These are phyloP conservation scores for Tenebrosternarchus preto DNA, from an alignment of 2,113 vertebrate genomes.

Conservation along the genomic window DNA sequence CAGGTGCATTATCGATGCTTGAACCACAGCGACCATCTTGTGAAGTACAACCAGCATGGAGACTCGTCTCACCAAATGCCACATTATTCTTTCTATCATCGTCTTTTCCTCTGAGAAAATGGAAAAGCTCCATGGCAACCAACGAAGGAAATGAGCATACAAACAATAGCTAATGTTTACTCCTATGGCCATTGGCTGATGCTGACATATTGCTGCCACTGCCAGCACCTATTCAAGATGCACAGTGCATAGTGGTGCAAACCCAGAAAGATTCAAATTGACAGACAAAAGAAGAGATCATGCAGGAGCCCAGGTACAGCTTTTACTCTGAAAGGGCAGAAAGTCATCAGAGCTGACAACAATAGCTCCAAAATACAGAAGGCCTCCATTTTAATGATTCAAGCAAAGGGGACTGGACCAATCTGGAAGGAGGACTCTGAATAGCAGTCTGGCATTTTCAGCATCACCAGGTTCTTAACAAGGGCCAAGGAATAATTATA, in stretches of 20 bases:
- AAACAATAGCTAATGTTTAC: neutral
- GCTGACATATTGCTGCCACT: neutral
- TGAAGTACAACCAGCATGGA: no score
- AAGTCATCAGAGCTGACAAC: no score
- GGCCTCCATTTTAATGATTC: no score
- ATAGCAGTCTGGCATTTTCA: neutral
- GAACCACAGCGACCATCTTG: no score
- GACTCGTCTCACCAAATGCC: neutral
- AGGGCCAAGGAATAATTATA: neutral
- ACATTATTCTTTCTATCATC: neutral
- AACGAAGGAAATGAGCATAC: neutral
- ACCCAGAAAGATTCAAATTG: no score
- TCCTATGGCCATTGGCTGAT: neutral
- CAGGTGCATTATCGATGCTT: no score
- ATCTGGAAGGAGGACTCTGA: neutral
- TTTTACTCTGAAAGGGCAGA: neutral
- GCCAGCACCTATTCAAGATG: no score
- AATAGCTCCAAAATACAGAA: no score
- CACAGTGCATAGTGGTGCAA: no score
- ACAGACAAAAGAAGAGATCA: no score
- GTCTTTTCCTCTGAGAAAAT: slow-evolving; percentile 5
- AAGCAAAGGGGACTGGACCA: neutral
- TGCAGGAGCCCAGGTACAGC: no score
- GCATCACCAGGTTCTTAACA: slow-evolving; percentile 12
- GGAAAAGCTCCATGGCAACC: neutral